Evolutionary conservation across 1,140 invertebrate genomes (phyloP).

Genomic region (Plectrocnemia conspersa): DNA sequence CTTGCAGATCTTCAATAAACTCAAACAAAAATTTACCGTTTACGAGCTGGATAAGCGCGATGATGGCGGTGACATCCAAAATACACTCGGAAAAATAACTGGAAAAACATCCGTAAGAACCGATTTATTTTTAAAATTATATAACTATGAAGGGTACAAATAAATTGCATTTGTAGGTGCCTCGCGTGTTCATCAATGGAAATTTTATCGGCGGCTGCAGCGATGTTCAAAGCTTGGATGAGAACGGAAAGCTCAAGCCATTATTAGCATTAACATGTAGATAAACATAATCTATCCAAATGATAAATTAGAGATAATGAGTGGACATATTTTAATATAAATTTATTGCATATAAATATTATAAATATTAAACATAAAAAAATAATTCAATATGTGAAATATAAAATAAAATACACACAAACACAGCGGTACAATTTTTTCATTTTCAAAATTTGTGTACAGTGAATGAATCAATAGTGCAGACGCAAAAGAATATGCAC

Average conservation of each 20-base stretch:
- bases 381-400: no score
- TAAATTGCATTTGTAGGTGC: conserved; percentile 58
- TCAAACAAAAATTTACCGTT: conserved; percentile 65
- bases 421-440: no score
- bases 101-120: conserved; percentile 73
- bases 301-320: no score
- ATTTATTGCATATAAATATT: no score
- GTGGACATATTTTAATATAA: no score
- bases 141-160: not conserved
- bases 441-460: no score
- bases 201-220: conserved; percentile 87
- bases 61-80: conserved; percentile 74
- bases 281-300: no score
- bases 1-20: conserved; percentile 66
- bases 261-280: conserved; percentile 43
- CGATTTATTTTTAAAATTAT: not conserved
- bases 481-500: no score
- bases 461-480: no score
- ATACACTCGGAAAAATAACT: conserved; percentile 71
- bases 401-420: no score
- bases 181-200: conserved; percentile 86
- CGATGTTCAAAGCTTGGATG: conserved; percentile 72
- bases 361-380: no score
- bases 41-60: conserved; percentile 77
- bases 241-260: conserved; percentile 58